Percentiles rank a stretch among this genome's conserved stretches.
Conservation (phyloP, 1,140 invertebrate genomes). For the Myzus persicae region DNA sequence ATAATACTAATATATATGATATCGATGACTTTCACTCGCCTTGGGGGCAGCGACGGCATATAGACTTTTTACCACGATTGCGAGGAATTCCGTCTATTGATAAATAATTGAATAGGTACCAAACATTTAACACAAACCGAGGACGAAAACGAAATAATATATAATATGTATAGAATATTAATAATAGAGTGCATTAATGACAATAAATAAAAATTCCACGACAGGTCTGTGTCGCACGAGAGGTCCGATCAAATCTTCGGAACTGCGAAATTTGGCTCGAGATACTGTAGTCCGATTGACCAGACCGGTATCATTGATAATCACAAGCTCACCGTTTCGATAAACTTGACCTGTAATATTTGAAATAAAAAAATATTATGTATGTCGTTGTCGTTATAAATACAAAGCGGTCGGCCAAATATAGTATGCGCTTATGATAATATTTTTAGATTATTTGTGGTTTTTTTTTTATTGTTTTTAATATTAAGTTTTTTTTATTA, state of each 20-base stretch:
- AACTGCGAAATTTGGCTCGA: not conserved
- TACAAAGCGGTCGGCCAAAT: not conserved
- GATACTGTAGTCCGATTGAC: not conserved
- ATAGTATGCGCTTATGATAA: not conserved
- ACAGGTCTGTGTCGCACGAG: not conserved
- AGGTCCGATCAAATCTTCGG: not conserved
- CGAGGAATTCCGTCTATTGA: not conserved
- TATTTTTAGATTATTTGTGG: not conserved
- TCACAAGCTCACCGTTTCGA: not conserved
- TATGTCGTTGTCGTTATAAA: not conserved
- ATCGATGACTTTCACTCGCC: slow-evolving; percentile 23
- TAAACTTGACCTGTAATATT: not conserved
- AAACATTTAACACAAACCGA: not conserved
- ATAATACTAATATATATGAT: not conserved
- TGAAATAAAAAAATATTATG: not conserved
- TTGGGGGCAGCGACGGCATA: not conserved
- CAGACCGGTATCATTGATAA: not conserved
- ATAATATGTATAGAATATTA: not conserved
- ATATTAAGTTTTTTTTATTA: not conserved
- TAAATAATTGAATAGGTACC: not conserved
- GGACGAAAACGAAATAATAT: not conserved
- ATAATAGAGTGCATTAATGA: not conserved
- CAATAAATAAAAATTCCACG: not conserved
- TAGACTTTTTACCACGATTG: not conserved
- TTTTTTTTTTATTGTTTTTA: not conserved